Evolutionary conservation across 2,113 vertebrate species (phyloP).

Genomic region (Cephalopholis sonnerati): DNA sequence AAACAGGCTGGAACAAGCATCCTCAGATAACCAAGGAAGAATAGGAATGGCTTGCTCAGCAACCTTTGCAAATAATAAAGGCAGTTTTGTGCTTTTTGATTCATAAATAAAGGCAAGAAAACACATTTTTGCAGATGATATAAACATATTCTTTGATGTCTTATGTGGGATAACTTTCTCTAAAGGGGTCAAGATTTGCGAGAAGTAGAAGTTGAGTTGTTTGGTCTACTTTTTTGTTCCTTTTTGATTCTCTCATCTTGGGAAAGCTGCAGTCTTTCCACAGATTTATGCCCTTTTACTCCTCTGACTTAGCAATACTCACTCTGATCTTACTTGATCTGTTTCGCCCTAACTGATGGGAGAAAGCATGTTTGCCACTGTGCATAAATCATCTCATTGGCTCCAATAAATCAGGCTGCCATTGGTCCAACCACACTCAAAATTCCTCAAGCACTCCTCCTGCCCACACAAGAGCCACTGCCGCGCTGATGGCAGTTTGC

Average conservation of each 20-base stretch:
- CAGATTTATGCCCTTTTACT: background rate
- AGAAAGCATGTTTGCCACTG: conserved; percentile 57
- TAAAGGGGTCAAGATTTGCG: background rate
- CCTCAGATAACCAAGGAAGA: conserved; percentile 14
- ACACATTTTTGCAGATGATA: background rate
- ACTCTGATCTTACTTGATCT: conserved; percentile 34
- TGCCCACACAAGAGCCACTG: conserved; percentile 71
- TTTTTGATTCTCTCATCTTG: background rate
- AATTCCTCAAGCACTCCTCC: conserved; percentile 72
- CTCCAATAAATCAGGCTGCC: conserved; percentile 60
- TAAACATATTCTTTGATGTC: background rate
- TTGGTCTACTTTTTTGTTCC: background rate
- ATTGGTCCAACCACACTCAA: conserved; percentile 63
- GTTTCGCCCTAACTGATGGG: conserved; percentile 43
- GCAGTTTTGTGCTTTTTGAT: background rate
- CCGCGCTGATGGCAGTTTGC: conserved; percentile 71
- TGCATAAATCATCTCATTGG: conserved; percentile 71
- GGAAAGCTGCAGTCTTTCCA: conserved; percentile 3
- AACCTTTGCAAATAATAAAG: conserved; percentile 1
- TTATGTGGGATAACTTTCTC: background rate
- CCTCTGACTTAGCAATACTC: background rate
- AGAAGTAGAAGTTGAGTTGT: background rate
- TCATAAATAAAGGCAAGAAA: background rate
- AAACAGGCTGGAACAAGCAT: conserved; percentile 50
- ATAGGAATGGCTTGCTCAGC: conserved; percentile 20